A percentile compares a stretch with the other conserved stretches of the same genome.
phyloP scores from a whole-genome alignment of 2,797 vertebrate genomes.

The Prionace glauca region DNA sequence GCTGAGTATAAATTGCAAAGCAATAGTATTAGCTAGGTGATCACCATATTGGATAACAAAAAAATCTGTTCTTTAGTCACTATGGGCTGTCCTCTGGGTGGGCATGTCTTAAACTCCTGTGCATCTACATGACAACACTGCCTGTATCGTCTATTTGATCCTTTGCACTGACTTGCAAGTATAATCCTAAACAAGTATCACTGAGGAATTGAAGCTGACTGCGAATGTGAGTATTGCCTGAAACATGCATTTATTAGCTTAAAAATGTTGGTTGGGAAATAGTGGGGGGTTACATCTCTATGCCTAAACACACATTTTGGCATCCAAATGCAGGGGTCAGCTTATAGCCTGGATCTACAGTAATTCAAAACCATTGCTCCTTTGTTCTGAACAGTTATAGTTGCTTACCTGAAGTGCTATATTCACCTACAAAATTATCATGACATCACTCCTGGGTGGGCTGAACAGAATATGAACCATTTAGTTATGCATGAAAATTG shows the following conservation, averaged over 20 bases:
- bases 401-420: background rate
- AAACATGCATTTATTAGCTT: background rate
- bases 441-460: constrained; percentile 59
- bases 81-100: background rate
- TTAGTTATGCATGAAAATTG: constrained; percentile 61
- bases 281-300: background rate
- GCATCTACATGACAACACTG: no score
- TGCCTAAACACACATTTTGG: background rate
- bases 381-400: background rate
- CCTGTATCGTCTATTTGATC: no score
- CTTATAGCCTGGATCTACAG: background rate
- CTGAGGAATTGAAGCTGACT: background rate
- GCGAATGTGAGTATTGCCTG: background rate
- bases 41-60: no score
- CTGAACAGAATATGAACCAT: constrained; percentile 56
- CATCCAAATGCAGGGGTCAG: background rate
- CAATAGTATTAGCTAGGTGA: no score
- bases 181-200: background rate
- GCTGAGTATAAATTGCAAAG: no score
- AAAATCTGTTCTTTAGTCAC: no score
- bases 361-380: background rate
- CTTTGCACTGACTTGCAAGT: background rate
- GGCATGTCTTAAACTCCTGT: no score
- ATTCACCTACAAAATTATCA: constrained; percentile 28
- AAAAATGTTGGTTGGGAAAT: background rate